phyloP scores from a whole-genome alignment of 2,888 invertebrate genomes.

The Pachliopta kotzebuea region DNA sequence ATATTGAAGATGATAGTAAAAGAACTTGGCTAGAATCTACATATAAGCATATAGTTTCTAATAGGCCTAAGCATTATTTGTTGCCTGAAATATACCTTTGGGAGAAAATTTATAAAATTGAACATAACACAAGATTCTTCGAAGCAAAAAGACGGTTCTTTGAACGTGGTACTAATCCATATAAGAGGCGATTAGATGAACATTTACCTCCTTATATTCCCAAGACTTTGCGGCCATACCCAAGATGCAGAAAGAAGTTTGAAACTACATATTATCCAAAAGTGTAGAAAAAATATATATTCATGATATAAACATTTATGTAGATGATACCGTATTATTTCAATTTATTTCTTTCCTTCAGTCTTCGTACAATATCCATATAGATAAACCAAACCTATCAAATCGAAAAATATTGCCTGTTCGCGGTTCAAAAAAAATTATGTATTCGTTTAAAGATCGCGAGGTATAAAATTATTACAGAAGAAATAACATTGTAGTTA shows the following conservation, averaged over 20 bases:
- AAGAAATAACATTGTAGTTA: too few relatives aligned
- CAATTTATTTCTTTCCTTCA: too few relatives aligned
- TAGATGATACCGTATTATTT: neutral
- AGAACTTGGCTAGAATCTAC: constrained; percentile 85
- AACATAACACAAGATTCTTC: constrained; percentile 83
- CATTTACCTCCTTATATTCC: constrained; percentile 86
- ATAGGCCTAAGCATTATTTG: constrained; percentile 82
- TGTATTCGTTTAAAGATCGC: too few relatives aligned
- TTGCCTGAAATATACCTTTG: constrained; percentile 88
- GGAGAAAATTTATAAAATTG: constrained; percentile 91
- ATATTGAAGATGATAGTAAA: constrained; percentile 85
- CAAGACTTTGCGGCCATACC: constrained; percentile 82
- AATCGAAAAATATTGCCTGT: too few relatives aligned
- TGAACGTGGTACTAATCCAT: constrained; percentile 82
- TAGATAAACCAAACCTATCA: too few relatives aligned
- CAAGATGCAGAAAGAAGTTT: constrained; percentile 81
- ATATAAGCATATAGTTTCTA: constrained; percentile 85
- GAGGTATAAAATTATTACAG: too few relatives aligned
- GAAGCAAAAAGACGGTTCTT: constrained; percentile 87
- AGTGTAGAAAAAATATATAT: constrained; percentile 45
- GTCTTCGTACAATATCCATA: too few relatives aligned
- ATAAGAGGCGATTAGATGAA: constrained; percentile 83
- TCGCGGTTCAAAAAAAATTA: too few relatives aligned
- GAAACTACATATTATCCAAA: constrained; percentile 86
- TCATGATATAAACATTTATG: neutral